Conservation (phyloP, 2,888 invertebrate genomes). For the Orthosia incerta region DNA sequence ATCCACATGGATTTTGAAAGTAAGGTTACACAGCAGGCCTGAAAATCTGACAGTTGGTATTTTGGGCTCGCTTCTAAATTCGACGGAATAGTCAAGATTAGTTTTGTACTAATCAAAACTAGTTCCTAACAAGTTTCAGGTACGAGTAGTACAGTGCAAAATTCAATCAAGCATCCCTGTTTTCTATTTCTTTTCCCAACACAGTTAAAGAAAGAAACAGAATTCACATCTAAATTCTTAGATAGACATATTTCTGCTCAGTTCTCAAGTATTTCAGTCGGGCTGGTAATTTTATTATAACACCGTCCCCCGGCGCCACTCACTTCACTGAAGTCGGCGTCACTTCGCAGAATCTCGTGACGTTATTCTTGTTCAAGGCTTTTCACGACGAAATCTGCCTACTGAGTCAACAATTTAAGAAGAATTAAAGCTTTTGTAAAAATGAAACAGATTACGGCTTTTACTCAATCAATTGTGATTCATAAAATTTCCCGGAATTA, state of each 20-base stretch:
- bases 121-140: too few relatives aligned
- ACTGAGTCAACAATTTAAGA: constrained; percentile 22
- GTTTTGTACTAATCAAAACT: too few relatives aligned
- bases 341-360: constrained; percentile 18
- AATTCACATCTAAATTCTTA: constrained; percentile 18
- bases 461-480: neutral
- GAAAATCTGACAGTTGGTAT: neutral
- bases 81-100: neutral
- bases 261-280: constrained; percentile 13
- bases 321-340: constrained; percentile 5
- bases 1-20: too few relatives aligned
- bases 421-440: constrained; percentile 25
- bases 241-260: constrained; percentile 19
- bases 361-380: constrained; percentile 17
- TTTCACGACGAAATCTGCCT: constrained; percentile 21
- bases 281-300: constrained; percentile 36
- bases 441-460: constrained; percentile 9
- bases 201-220: constrained; percentile 2
- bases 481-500: neutral
- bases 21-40: too few relatives aligned
- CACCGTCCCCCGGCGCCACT: constrained; percentile 31
- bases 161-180: neutral
- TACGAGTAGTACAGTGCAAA: neutral
- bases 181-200: neutral
- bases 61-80: neutral